Base-by-base conservation (phyloP, 2,113 vertebrate species). In the Sarotherodon lohbergeri region DNA sequence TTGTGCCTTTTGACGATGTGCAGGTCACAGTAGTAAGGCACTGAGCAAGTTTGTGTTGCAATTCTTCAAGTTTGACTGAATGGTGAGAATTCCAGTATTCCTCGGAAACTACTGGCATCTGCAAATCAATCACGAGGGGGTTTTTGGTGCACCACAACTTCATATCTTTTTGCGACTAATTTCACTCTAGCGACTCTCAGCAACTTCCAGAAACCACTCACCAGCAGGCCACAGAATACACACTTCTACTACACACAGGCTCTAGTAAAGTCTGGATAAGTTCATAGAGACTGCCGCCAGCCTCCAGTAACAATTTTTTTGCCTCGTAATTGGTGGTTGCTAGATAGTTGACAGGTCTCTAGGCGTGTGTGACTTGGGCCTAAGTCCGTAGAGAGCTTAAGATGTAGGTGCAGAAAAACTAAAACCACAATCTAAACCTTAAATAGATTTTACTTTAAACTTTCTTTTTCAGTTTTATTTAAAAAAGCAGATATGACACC, bases 281-380 rank as follows among this genome's bases (percentile, higher is more conserved):
- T 66, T 66, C 17, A 66, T 36, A 66, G 32, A 66, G 17, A 36
- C 6, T 66, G 2, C 32, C 1, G 0, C 32, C 32, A 12, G 32
- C 61, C 2, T 5, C 10, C 10, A 66, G 17, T n/a, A 66, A 66
- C 9, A 36, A 3, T 19, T 63, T 63, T 3, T 34, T 63, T 63
- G 5, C 32, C 1, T 66, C 6, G 12, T 66, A 66, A 66, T 66
- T 36, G 61, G 17, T 66, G 57, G 57, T 17, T 59, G 59, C 17
- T 66, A 7, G 59, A 63, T n/a, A 36, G 61, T 36, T 36, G 32
- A 1, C 32, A 66, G 32, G 61, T 66, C 2, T 66, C 34, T 39
- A 4, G 1, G 6, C 0, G 0, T 4, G 0, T 39, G 10, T 66
- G 19, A 39, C 61, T 66, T 66, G n/a, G 34, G 34, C 61, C 6